phyloP scores from a whole-genome alignment of 2,888 invertebrate species.

The Eilema griseolum region DNA sequence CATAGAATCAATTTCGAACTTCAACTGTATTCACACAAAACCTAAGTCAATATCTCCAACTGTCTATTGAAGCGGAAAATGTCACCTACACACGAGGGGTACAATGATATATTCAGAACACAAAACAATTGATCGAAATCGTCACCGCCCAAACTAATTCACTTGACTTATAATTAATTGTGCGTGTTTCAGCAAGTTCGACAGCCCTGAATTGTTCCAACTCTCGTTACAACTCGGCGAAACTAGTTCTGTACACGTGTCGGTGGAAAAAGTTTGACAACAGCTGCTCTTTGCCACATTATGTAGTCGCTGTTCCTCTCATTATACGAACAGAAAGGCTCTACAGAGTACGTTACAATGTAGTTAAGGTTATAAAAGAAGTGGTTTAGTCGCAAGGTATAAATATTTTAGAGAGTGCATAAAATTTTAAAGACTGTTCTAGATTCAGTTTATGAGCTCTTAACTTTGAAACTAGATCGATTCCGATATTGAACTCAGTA shows the following conservation, averaged over 20 bases:
- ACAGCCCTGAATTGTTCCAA: constrained; percentile 44
- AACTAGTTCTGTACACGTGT: constrained; percentile 44
- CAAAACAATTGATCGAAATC: constrained; percentile 8
- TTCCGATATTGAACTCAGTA: constrained; percentile 5
- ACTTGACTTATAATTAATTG: constrained; percentile 38
- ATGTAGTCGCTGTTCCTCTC: constrained; percentile 19
- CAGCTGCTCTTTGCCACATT: constrained; percentile 35
- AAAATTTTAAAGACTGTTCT: constrained; percentile 18
- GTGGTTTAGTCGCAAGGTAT: constrained; percentile 6
- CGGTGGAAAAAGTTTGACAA: constrained; percentile 45
- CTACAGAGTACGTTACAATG: constrained; percentile 11
- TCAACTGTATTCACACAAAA: background rate
- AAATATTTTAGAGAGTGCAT: constrained; percentile 8
- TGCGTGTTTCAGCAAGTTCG: constrained; percentile 43
- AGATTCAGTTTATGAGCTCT: constrained; percentile 18
- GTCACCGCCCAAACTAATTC: constrained; percentile 9
- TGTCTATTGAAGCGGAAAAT: constrained; percentile 1
- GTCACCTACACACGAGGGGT: background rate
- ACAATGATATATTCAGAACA: constrained; percentile 3
- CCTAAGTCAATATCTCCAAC: background rate
- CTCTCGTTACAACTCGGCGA: constrained; percentile 21
- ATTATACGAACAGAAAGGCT: constrained; percentile 24
- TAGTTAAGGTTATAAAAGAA: constrained; percentile 13
- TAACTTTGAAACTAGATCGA: constrained; percentile 8
- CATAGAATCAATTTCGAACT: background rate